Base-by-base conservation (phyloP, 2,888 invertebrate genomes). In the Zhuqinia jingwanae region DNA sequence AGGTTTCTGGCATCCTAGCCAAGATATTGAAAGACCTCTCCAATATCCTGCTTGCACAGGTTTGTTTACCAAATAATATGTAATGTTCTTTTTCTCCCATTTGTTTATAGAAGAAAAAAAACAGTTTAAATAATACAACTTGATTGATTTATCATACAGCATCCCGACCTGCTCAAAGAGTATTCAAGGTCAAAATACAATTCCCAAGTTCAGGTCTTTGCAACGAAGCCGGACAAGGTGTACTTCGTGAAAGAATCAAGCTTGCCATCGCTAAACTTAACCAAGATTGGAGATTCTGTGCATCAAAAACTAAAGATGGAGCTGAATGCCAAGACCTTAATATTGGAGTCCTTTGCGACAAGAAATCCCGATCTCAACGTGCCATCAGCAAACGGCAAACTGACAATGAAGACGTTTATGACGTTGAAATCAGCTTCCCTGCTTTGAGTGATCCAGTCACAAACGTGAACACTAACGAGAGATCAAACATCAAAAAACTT, bases 181-280 rank as follows among this genome's bases (percentile, higher is more conserved):
- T 98, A 0, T 98, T 98, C 94, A 96, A 96, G 92, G 95, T 99
- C 88, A 95, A 96, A 87, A 97, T 99, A 96, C 94, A 97, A 91
- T 98, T 98, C 96, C 98, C 98, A 88, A 97, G 97, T 85, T 97
- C 97, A n/a, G 97, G 98, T 1, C 95, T 98, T 6, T 99, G 98
- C 92, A 98, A 98, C 91, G 97, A 97, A 92, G 98, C 98, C 27
- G 98, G 98, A 0, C 97, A 98, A 93, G 96, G 96, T 77, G 98
- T 98, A 0, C 94, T 98, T 5, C 94, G 96, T 68, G 97, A 98
- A 92, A 96, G 96, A 93, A 97, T 98, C 0, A 95, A 96, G 90
- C 95, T 95, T 91, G 97, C 98, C 10, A 96, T 99, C 79, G 97
- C 97, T 91, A 95, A 97, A 73, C 94, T 98, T 79, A 98, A 99